phyloP scores from a whole-genome alignment of 2,113 vertebrate species.

The Grammatotria lemairii region DNA sequence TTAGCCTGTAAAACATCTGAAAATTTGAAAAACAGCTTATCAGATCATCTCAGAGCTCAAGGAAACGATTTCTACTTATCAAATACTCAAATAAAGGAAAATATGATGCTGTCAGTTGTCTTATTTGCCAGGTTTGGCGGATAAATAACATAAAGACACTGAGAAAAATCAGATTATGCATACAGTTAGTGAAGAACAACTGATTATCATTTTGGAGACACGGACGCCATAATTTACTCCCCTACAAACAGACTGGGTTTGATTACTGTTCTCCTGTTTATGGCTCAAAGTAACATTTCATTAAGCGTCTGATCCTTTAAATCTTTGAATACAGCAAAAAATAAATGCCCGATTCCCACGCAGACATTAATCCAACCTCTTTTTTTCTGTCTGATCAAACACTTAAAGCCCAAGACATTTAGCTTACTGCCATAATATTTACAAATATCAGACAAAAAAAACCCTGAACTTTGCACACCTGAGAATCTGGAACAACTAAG shows the following conservation, averaged over 20 bases:
- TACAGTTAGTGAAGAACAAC: background rate
- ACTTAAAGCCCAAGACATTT: background rate
- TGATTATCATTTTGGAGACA: background rate
- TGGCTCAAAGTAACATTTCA: background rate
- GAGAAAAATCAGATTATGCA: background rate
- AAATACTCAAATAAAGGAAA: background rate
- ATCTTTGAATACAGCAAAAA: background rate
- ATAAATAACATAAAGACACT: background rate
- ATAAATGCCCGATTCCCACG: background rate
- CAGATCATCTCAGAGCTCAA: background rate
- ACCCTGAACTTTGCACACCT: background rate
- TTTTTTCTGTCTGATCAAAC: background rate
- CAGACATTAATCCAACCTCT: background rate
- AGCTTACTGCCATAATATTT: background rate
- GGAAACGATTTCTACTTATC: background rate
- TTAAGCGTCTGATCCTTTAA: background rate
- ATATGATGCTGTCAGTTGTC: background rate
- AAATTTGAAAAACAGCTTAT: background rate
- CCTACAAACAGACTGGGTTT: background rate
- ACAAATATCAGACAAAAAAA: background rate
- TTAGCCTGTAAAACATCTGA: background rate
- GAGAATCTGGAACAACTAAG: background rate
- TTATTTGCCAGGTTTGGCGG: background rate
- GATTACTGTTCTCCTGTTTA: background rate
- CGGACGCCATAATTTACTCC: background rate